Evolutionary conservation across 2,113 vertebrate species (phyloP).

Genomic region (Cebus imitator): DNA sequence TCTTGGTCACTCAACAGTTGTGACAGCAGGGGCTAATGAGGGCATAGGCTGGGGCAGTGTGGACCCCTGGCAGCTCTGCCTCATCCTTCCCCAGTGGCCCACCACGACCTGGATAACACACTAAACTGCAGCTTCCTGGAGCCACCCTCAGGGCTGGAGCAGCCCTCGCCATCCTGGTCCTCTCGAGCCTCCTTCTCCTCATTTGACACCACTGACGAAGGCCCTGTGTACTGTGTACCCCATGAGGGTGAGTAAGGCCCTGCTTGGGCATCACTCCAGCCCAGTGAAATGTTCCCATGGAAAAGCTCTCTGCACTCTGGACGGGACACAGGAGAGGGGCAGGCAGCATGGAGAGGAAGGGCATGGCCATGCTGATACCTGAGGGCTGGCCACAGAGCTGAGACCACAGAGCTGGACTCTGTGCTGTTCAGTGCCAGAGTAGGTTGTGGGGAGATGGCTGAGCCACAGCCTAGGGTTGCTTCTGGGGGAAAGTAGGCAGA

Average conservation of each 20-base stretch:
- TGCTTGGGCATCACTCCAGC: neutral
- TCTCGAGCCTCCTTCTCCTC: constrained; percentile 97
- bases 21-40: neutral
- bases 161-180: constrained; percentile 96
- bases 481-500: neutral
- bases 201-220: constrained; percentile 96
- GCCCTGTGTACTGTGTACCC: constrained; percentile 95
- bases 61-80: neutral
- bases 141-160: constrained; percentile 91
- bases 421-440: neutral
- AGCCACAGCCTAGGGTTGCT: neutral
- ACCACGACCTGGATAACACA: constrained; percentile 96
- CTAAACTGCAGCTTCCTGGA: constrained; percentile 98
- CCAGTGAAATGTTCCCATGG: neutral
- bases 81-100: constrained; percentile 89
- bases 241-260: constrained; percentile 91
- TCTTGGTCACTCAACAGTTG: neutral
- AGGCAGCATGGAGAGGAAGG: neutral
- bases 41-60: accelerated
- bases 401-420: neutral
- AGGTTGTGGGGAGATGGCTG: neutral
- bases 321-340: neutral
- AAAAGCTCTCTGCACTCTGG: neutral
- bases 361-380: neutral
- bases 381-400: too few species aligned